Base-by-base conservation (phyloP, 2,888 invertebrate species). In the Cenopis cana region DNA sequence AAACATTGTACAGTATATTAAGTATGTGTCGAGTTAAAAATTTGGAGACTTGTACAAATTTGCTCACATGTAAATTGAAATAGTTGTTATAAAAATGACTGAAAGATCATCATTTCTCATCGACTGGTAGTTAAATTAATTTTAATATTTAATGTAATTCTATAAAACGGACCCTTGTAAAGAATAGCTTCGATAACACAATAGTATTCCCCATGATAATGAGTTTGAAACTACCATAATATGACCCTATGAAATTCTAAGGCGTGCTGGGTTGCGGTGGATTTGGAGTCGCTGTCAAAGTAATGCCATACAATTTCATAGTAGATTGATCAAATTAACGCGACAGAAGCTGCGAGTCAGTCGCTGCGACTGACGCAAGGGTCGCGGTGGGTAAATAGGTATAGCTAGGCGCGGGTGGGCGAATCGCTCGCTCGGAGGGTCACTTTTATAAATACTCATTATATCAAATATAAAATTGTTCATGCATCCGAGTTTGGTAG, bases 11-110 rank as follows among this genome's bases (percentile, higher is more conserved):
- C 84, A 91, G 89, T 91, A 92, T 84, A 90, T 90, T 88, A 85
- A 83, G 79, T 88, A 77, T 83, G 85, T 87, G 81, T 86, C 84
- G 78, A 88, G 85, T 84, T 85, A 85, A 87, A 86, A 87, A 91
- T 92, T 92, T 90, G 88, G 90, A 91, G 86, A 90, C 86, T 89
- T 93, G 93, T 93, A 93, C 92, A 93, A 93, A 90, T 87, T 85
- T 93, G 93, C 93, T 93, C 93, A 93, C 81, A 81, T 90, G 90
- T 91, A 90, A 88, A 88, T 90, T 91, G 67, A 67, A 69, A 72
- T 74, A 73, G 68, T 66, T 72, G 70, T 74, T 61, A 79, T 73
- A 81, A 88, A 91, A 90, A 92, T 83, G 92, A 92, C 92, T 92
- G 92, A 92, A 88, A 85, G 88, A 85, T 89, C 86, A 87, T 81